Conservation (phyloP, 2,888 invertebrate genomes). For the Leptopilina drosophilae region DNA sequence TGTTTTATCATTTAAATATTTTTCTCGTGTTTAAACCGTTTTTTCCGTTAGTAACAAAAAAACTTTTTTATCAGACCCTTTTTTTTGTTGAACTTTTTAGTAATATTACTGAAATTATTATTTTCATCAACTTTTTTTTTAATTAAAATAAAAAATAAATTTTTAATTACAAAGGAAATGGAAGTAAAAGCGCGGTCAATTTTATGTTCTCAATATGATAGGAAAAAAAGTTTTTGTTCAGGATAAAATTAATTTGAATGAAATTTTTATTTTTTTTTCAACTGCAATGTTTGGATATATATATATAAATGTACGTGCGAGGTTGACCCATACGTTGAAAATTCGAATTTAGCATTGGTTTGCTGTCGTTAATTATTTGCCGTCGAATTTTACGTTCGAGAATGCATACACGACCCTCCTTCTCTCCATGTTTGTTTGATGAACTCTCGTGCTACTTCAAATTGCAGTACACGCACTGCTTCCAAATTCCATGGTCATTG, state of each 20-base stretch:
- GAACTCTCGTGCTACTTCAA: slow-evolving; percentile 25
- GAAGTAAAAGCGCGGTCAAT: too few relatives aligned
- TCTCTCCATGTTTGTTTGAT: slow-evolving; percentile 33
- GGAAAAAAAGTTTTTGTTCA: background rate
- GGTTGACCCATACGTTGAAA: background rate
- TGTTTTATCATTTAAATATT: too few relatives aligned
- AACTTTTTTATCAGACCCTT: too few relatives aligned
- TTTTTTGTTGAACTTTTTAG: too few relatives aligned
- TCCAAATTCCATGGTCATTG: slow-evolving; percentile 4
- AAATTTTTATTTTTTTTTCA: background rate
- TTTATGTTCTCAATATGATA: too few relatives aligned
- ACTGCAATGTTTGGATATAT: background rate
- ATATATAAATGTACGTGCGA: background rate
- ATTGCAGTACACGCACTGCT: slow-evolving; percentile 17
- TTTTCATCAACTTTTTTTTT: too few relatives aligned
- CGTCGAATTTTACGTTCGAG: slow-evolving; percentile 43
- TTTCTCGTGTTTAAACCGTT: too few relatives aligned
- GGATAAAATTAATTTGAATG: background rate
- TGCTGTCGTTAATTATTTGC: slow-evolving; percentile 54
- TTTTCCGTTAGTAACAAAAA: too few relatives aligned
- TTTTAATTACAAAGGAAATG: too few relatives aligned
- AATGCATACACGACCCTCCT: slow-evolving; percentile 13
- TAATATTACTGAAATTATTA: too few relatives aligned
- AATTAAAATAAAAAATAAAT: too few relatives aligned
- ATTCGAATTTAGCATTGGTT: slow-evolving; percentile 35